Percentiles rank a stretch among this genome's conserved stretches.
These are phyloP conservation scores for Bombus waltoni DNA, from an alignment of 1,140 invertebrate genomes.

Conservation along the genomic window DNA sequence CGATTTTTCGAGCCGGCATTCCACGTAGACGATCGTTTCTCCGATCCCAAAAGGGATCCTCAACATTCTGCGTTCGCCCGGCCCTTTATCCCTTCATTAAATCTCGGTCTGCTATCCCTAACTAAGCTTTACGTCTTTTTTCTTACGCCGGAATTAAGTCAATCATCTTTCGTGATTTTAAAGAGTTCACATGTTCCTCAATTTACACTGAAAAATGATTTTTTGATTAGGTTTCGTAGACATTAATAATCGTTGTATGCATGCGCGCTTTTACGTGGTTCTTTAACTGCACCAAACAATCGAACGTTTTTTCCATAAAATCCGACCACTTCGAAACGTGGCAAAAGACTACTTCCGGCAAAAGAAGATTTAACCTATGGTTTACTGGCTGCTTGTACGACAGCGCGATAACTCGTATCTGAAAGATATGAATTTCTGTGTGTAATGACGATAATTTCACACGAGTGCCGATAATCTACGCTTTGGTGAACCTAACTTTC, in stretches of 20 bases:
- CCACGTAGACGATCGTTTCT: not conserved
- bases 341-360: slow-evolving; percentile 40
- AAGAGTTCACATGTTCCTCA: not conserved
- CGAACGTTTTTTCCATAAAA: not conserved
- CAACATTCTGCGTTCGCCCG: not conserved
- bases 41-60: slow-evolving; percentile 4
- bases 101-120: slow-evolving; percentile 15
- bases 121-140: slow-evolving; percentile 8
- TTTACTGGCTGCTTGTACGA: slow-evolving; percentile 36
- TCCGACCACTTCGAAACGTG: not conserved
- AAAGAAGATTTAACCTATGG: slow-evolving; percentile 28
- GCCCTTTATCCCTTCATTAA: slow-evolving; percentile 44
- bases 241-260: not conserved
- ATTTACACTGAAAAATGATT: not conserved
- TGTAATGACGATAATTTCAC: slow-evolving; percentile 54
- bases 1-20: slow-evolving; percentile 40
- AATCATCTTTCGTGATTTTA: not conserved
- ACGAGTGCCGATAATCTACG: slow-evolving; percentile 20
- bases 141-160: not conserved
- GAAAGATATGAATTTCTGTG: slow-evolving; percentile 16
- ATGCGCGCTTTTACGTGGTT: no score
- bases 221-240: not conserved
- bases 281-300: not conserved
- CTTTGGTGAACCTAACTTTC: not conserved
- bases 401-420: slow-evolving; percentile 56